Conservation (phyloP, 2,888 invertebrate species). For the Lasius platythorax region DNA sequence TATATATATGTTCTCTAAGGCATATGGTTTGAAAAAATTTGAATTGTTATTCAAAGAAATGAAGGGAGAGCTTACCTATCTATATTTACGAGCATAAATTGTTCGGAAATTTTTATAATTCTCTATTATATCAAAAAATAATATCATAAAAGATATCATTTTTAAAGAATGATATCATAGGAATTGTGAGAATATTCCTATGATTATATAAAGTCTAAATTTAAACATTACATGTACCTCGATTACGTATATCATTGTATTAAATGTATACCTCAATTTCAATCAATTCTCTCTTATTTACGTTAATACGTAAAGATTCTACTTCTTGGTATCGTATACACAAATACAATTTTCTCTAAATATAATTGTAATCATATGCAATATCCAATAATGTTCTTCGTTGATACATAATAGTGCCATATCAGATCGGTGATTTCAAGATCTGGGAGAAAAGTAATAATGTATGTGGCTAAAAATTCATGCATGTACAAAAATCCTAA, state of each 20-base stretch:
- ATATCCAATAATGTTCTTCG: not conserved
- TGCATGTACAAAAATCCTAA: conserved; percentile 5
- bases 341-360: not conserved
- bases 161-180: not conserved
- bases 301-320: not conserved
- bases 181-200: not conserved
- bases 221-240: conserved; percentile 6
- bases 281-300: not conserved
- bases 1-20: no score
- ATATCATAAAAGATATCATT: not conserved
- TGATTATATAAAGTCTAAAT: conserved; percentile 12
- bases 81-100: not conserved
- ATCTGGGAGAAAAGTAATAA: not conserved
- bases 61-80: not conserved
- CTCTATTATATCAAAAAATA: not conserved
- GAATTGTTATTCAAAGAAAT: not conserved
- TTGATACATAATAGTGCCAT: not conserved
- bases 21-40: not conserved
- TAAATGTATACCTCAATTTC: conserved; percentile 1
- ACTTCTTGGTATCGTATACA: conserved; percentile 9
- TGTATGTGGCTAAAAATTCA: not conserved
- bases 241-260: conserved; percentile 17
- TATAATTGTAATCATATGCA: not conserved
- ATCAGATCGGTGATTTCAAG: not conserved
- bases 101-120: not conserved